A percentile compares a stretch with the other conserved stretches of the same genome.
Evolutionary conservation across 2,797 vertebrate genomes (phyloP).

Genomic region (Coregonus sp.): DNA sequence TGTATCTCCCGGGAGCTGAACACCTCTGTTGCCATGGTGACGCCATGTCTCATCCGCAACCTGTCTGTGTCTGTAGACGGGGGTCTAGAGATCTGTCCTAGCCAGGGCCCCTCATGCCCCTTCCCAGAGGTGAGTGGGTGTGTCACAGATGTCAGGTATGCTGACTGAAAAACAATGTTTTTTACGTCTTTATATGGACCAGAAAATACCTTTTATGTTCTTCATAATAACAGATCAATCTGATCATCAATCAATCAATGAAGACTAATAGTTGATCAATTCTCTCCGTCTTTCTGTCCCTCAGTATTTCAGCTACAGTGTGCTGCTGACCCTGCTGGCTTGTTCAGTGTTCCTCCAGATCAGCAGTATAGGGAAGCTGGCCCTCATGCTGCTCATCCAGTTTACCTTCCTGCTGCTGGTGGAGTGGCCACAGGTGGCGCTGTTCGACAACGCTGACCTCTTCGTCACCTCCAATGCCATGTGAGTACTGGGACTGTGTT

Average conservation of each 20-base stretch:
- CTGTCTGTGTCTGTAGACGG: slow-evolving; percentile 84
- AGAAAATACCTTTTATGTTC: too few relatives aligned
- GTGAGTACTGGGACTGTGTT: slow-evolving; percentile 73
- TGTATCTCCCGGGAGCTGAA: slow-evolving; percentile 86
- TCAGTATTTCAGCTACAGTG: slow-evolving; percentile 91
- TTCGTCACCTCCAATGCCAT: slow-evolving; percentile 89
- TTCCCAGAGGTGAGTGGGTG: slow-evolving; percentile 85
- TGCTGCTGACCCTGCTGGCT: slow-evolving; percentile 92
- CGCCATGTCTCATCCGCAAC: slow-evolving; percentile 84
- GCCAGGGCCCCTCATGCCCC: slow-evolving; percentile 80
- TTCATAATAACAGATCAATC: too few relatives aligned
- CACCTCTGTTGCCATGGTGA: slow-evolving; percentile 79
- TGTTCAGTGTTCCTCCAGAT: slow-evolving; percentile 97
- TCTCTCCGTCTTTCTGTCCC: slow-evolving; percentile 12
- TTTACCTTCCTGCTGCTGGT: slow-evolving; percentile 88
- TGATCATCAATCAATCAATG: too few relatives aligned
- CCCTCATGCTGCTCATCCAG: slow-evolving; percentile 89
- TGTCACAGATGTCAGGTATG: neutral
- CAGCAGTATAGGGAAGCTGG: slow-evolving; percentile 94
- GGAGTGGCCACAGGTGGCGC: slow-evolving; percentile 86
- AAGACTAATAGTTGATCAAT: neutral
- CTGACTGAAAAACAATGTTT: neutral
- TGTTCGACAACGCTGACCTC: slow-evolving; percentile 93
- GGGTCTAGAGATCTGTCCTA: slow-evolving; percentile 80
- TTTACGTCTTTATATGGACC: too few relatives aligned